phyloP scores from a whole-genome alignment of 2,113 vertebrate genomes.

The Microcebus ravelobensis region DNA sequence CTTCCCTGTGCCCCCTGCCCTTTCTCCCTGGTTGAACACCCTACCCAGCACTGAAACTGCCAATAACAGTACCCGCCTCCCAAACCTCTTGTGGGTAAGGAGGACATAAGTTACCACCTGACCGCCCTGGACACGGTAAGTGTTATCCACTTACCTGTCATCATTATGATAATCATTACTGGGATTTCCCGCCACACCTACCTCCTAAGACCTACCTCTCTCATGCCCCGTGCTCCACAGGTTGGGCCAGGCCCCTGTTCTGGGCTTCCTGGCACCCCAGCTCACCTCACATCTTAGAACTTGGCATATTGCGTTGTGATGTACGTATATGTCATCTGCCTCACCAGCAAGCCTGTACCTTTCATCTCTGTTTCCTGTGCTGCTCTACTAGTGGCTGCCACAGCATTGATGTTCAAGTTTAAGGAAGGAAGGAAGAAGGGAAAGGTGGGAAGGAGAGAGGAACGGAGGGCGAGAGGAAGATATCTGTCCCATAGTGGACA shows the following conservation, averaged over 20 bases:
- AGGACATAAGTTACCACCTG: accelerated
- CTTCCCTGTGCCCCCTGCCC: accelerated
- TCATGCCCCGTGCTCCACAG: background rate
- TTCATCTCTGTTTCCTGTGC: background rate
- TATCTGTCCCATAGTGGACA: background rate
- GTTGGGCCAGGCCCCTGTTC: background rate
- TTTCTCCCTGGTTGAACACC: background rate
- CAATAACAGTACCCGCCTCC: accelerated
- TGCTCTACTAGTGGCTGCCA: accelerated
- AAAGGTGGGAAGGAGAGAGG: no score
- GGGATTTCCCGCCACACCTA: accelerated
- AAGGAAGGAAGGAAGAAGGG: background rate
- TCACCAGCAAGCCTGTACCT: background rate
- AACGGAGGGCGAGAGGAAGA: no score
- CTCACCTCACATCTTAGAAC: background rate
- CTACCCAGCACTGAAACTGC: background rate
- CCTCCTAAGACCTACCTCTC: background rate
- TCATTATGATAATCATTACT: accelerated
- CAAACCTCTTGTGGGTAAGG: background rate
- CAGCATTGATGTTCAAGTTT: accelerated
- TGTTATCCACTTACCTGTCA: accelerated
- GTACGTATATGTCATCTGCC: accelerated
- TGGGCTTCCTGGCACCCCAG: background rate
- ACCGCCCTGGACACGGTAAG: no score
- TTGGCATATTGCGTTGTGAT: accelerated